Base-by-base conservation (phyloP, 2,797 vertebrate species). In the Hydrocynus forskahlii region DNA sequence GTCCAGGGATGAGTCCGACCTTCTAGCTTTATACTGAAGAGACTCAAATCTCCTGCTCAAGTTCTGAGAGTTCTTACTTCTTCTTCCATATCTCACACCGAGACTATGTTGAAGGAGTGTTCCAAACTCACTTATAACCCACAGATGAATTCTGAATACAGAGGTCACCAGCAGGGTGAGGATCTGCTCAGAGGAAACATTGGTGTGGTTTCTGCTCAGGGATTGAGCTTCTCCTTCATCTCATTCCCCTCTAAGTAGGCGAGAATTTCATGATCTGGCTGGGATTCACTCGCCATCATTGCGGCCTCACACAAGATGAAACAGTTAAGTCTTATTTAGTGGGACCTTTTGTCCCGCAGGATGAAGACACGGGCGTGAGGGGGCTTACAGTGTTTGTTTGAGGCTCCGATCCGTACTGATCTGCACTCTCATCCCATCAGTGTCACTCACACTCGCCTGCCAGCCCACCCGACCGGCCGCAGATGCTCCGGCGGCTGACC, bases 391-490 rank as follows among this genome's bases (percentile, higher is more conserved):
- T 64, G 62, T 35, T 14, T 64, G 62, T 64, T 25, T 5, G 35
- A 2, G 38, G 23, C 21, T 25, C 23, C 5, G 59, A 25, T n/a
- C 59, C 12, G 25, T 25, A 16, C 25, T 16, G 62, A 64, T 35
- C 62, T 64, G 62, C 8, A 59, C 62, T 75, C 79, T 69, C 55
- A 40, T 81, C 43, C 48, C 64, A 76, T 81, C 29, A 76, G 25
- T 48, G 43, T 81, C 63, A 68, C 50, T 75, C 29, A 69, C 14
- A 60, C 55, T 40, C 35, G 64, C 67, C 75, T 81, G 59, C 29
- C 64, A 69, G 57, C 57, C 35, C 38, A 7, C 45, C 66, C 66
- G 57, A 63, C 43, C 40, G 80, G 66, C 48, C 57, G 62, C 55
- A 76, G 66, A 81, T 70, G 73, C 40, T 40, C 68, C 0, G n/a